phyloP scores from a whole-genome alignment of 2,888 invertebrate genomes.

The Arenicola marina region DNA sequence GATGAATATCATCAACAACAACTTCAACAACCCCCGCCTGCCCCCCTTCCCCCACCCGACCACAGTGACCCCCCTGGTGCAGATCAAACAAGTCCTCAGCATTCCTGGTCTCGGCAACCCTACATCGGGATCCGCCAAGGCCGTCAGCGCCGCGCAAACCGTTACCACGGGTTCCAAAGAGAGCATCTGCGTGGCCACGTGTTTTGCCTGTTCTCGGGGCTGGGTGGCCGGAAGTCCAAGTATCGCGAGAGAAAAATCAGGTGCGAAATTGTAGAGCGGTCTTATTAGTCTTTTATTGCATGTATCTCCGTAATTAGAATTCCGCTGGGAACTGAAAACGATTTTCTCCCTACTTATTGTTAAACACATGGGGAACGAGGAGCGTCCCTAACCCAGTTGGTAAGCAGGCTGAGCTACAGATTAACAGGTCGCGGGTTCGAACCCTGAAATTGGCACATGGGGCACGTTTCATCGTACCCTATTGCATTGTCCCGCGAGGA shows the following conservation, averaged over 20 bases:
- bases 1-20: slow-evolving; percentile 51
- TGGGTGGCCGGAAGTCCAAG: slow-evolving; percentile 68
- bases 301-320: too few relatives aligned
- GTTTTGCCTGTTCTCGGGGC: slow-evolving; percentile 76
- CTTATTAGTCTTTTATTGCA: too few relatives aligned
- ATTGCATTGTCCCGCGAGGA: too few relatives aligned
- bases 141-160: slow-evolving; percentile 10
- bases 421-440: too few relatives aligned
- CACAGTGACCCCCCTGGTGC: slow-evolving; percentile 79
- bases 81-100: slow-evolving; percentile 70
- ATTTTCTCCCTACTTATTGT: too few relatives aligned
- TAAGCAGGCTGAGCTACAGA: too few relatives aligned
- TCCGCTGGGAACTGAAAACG: too few relatives aligned
- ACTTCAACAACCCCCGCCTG: slow-evolving; percentile 77
- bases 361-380: too few relatives aligned
- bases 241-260: slow-evolving; percentile 31
- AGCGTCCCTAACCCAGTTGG: too few relatives aligned
- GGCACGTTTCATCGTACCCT: too few relatives aligned
- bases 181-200: slow-evolving; percentile 78
- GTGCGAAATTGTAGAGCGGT: slow-evolving; percentile 3
- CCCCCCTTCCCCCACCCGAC: slow-evolving; percentile 90
- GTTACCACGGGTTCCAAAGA: slow-evolving; percentile 69
- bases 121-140: slow-evolving; percentile 34
- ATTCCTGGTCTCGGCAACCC: slow-evolving; percentile 35
- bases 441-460: too few relatives aligned